A percentile compares a stretch with the other conserved stretches of the same genome.
These are phyloP conservation scores for Novumbra hubbsi DNA, from an alignment of 2,797 vertebrate genomes.

Conservation along the genomic window DNA sequence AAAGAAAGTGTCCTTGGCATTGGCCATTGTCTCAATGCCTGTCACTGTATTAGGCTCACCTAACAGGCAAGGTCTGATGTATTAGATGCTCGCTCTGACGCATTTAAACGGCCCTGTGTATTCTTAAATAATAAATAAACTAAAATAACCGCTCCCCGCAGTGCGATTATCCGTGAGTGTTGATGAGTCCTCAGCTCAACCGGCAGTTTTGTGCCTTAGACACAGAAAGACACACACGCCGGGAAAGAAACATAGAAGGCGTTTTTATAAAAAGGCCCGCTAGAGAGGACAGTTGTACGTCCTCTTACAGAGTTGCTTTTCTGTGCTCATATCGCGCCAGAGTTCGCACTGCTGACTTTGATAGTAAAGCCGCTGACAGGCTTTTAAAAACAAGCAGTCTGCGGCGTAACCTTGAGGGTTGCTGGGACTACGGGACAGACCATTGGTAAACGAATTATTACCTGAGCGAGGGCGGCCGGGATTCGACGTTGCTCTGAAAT, in stretches of 20 bases:
- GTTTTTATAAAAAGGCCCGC: too few species aligned
- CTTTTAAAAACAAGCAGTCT: conserved; percentile 76
- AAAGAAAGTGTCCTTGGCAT: too few species aligned
- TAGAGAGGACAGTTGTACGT: conserved; percentile 44
- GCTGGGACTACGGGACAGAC: conserved; percentile 43
- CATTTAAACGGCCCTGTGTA: too few species aligned
- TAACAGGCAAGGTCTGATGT: too few species aligned
- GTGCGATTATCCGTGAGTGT: conserved; percentile 1
- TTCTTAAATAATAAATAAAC: too few species aligned
- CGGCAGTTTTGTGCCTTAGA: not conserved
- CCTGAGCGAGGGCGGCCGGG: conserved; percentile 34
- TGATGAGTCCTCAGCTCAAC: not conserved
- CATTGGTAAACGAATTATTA: conserved; percentile 53
- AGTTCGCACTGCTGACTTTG: conserved; percentile 60
- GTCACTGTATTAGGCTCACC: too few species aligned
- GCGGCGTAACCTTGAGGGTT: conserved; percentile 67
- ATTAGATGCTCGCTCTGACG: too few species aligned
- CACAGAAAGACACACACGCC: not conserved
- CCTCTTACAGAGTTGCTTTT: conserved; percentile 47
- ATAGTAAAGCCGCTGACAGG: conserved; percentile 71
- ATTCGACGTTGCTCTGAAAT: conserved; percentile 2
- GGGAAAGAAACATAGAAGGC: too few species aligned
- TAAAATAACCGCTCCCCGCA: not conserved
- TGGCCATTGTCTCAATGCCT: too few species aligned
- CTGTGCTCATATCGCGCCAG: conserved; percentile 26